Base-by-base conservation (phyloP, 1,140 invertebrate genomes). In the Hesperophylax magnus region DNA sequence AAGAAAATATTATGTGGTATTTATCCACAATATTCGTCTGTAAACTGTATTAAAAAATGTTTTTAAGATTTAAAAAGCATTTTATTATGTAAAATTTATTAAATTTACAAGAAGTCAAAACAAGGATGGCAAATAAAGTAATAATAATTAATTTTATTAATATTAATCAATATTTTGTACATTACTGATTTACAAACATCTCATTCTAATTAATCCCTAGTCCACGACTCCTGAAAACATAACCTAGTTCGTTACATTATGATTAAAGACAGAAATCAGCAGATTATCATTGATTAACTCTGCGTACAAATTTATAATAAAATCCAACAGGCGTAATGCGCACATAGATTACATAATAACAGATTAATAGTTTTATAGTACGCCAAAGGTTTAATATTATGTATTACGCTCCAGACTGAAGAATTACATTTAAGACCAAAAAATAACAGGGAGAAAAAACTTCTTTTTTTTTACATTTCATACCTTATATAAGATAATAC, bases 171-270 rank as follows among this genome's bases (percentile, higher is more conserved):
- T 53, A 17, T 18, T 75, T 75, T 56, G 52, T 56, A 56, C 56
- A 60, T 56, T 75, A 71, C 54, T 80, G 63, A 54, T 52, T 77
- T 77, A 81, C 72, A 72, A 74, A 72, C 58, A 79, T 39, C 72
- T 75, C 79, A 80, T 80, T 80, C 71, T 75, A 60, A 60, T 60
- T 60, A 60, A 60, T 60, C 18, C 14, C 56, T 60, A 60, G 34
- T 39, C 7, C 34, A 39, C 34, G 27, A 67, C 65, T 5, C 65
- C 65, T 39, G 31, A n/a, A 67, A 67, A 18, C 17, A 67, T n/a
- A 31, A 17, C 65, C 39, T 39, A 67, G 31, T 39, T 34, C 39
- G 58, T 61, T 39, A 18, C 14, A 69, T 69, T 17, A 34, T 69
- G 39, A 65, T 65, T 31, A 27, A 65, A 22, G 58, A 61, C n/a